phyloP scores from a whole-genome alignment of 2,113 vertebrate genomes.

The Columba janthina region DNA sequence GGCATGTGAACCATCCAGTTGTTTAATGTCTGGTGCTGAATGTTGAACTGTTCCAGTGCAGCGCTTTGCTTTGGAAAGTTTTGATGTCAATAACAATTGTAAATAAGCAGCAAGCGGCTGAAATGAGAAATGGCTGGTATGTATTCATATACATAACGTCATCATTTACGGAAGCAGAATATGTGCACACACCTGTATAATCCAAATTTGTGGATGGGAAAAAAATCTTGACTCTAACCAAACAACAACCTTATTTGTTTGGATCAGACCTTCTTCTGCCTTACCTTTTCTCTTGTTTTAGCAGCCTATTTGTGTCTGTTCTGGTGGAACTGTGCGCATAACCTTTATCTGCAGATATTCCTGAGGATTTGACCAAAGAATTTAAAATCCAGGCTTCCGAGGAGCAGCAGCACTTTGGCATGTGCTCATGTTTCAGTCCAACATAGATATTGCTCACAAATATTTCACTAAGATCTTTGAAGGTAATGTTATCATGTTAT shows the following conservation, averaged over 20 bases:
- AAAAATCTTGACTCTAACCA: not conserved
- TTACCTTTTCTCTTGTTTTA: no score
- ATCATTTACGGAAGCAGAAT: not conserved
- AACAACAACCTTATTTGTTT: not conserved
- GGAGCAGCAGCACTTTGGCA: not conserved
- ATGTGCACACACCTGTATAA: fast-evolving
- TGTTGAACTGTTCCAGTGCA: fast-evolving
- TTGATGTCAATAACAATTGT: not conserved
- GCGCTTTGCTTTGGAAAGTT: not conserved
- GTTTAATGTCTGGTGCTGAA: no score
- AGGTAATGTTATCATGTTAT: fast-evolving
- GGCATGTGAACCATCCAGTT: no score
- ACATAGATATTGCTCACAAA: fast-evolving
- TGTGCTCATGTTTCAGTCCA: not conserved
- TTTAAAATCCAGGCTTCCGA: no score
- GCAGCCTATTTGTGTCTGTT: no score
- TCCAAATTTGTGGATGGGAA: no score
- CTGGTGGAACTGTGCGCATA: fast-evolving
- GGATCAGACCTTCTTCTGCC: not conserved
- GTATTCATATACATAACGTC: fast-evolving
- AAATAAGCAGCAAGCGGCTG: not conserved
- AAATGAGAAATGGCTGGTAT: no score
- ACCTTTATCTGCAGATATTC: not conserved
- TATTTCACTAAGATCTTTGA: not conserved
- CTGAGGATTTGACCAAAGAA: no score